Base-by-base conservation (phyloP, 2,888 invertebrate species). In the Macropis europaea region DNA sequence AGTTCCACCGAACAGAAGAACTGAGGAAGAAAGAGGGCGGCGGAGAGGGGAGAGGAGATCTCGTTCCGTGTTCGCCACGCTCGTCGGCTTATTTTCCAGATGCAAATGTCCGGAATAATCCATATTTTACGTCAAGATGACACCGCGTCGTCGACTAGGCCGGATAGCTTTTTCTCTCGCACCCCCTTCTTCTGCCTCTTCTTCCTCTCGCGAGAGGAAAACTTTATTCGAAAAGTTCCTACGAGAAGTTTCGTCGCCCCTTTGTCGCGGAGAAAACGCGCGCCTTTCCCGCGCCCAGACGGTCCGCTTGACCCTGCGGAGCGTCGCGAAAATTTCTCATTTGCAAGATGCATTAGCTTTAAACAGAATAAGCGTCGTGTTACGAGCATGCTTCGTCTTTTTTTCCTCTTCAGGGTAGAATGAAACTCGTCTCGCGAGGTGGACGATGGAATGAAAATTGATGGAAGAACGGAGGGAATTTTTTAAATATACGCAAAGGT, bases 81-180 rank as follows among this genome's bases (percentile, higher is more conserved):
- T 86, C 86, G 83, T 84, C 85, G 84, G 83, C 83, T 87, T 87
- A 87, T 88, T 88, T 88, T 87, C 84, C 84, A 69, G 87, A 88
- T 88, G 88, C 87, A 88, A 88, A 88, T 88, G 85, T 80, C 82
- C 75, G 82, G 88, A 88, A 88, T 88, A 88, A 88, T 88, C 87
- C 88, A 88, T 88, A 88, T 88, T 88, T 88, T 87, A 88, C 84
- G 84, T 82, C 82, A 82, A 80, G 83, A 84, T 83, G 86, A 86
- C 86, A 84, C 83, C 82, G 73, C 73, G 81, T 77, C 83, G 77
- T 81, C 81, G 80, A 70, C 81, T 73, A 74, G 81, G 77, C 74
- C 69, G 56, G 76, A 76, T 62, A 77, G 80, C 71, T 66, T 69
- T 56, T 75, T 68, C 66, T 42, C 62, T 53, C 61, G 50, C 52